These are phyloP conservation scores for Rhinopomastus cyanomelas DNA, from an alignment of 2,113 vertebrate genomes.

Conservation along the genomic window DNA sequence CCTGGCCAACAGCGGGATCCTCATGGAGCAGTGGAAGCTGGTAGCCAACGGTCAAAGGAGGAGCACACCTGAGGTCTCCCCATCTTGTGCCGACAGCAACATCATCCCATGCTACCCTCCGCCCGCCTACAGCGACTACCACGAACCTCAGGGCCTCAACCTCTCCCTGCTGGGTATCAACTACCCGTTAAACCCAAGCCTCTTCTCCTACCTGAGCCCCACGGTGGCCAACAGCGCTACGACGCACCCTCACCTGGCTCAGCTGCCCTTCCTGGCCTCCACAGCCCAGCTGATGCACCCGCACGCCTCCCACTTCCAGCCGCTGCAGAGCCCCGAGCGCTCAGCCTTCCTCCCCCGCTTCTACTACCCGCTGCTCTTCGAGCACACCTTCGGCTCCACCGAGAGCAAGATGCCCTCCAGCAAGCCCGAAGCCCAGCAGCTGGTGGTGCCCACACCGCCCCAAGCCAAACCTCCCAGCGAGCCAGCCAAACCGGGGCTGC, in stretches of 20 bases:
- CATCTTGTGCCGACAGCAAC: constrained; percentile 60
- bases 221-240: constrained; percentile 70
- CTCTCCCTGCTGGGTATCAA: constrained; percentile 91
- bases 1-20: constrained; percentile 69
- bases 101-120: constrained; percentile 88
- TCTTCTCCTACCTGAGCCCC: constrained; percentile 92
- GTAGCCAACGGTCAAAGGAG: constrained; percentile 75
- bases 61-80: constrained; percentile 64
- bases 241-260: constrained; percentile 77
- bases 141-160: constrained; percentile 86
- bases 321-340: constrained; percentile 75
- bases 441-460: constrained; percentile 17
- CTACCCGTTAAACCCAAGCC: constrained; percentile 84
- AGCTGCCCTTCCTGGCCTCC: constrained; percentile 89
- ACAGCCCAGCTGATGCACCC: constrained; percentile 84
- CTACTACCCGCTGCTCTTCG: constrained; percentile 92
- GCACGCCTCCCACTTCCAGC: constrained; percentile 70
- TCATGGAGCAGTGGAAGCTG: constrained; percentile 86
- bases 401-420: constrained; percentile 66
- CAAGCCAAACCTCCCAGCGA: constrained; percentile 65
- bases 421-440: constrained; percentile 72
- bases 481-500: constrained; percentile 76
- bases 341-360: constrained; percentile 82
- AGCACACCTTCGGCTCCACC: constrained; percentile 76
- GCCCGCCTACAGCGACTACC: constrained; percentile 80